Evolutionary conservation across 2,797 vertebrate genomes (phyloP).

Genomic region (Bradypus variegatus): DNA sequence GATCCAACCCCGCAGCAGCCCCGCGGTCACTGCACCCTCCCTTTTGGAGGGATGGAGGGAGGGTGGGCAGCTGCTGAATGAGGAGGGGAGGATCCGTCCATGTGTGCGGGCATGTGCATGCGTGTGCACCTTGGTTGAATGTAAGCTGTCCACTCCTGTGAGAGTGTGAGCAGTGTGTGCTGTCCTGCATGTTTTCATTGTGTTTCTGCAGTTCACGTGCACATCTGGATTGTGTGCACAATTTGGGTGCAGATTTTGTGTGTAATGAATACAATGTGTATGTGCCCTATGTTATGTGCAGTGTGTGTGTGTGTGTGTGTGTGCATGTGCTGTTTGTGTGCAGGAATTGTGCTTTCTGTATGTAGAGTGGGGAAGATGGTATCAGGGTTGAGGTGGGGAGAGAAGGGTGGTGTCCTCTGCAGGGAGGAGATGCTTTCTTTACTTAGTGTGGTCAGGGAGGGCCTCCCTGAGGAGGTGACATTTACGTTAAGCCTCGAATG

Average conservation of each 20-base stretch:
- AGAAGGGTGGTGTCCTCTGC: not conserved
- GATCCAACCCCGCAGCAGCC: slow-evolving; percentile 48
- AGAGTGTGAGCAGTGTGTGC: not conserved
- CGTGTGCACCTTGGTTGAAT: not conserved
- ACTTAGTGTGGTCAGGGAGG: not conserved
- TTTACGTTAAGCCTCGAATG: slow-evolving; percentile 32
- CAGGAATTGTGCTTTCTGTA: not conserved
- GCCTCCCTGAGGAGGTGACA: slow-evolving; percentile 35
- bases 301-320: no score
- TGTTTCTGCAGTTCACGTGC: not conserved
- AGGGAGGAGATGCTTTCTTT: not conserved
- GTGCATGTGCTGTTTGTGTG: not conserved
- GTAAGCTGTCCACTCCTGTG: not conserved
- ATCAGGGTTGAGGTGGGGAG: no score
- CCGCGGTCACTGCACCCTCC: not conserved
- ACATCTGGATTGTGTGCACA: not conserved
- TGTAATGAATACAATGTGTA: not conserved
- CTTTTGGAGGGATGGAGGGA: not conserved
- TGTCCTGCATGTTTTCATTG: not conserved
- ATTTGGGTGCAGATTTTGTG: not conserved
- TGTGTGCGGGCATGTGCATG: not conserved
- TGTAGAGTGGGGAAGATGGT: not conserved
- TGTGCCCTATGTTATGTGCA: no score
- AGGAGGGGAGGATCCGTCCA: not conserved
- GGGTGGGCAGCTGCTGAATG: not conserved